Evolutionary conservation across 2,888 invertebrate species (phyloP), one percentile per base, ranked within the genome.

Genomic region (Tyria jacobaeae): DNA sequence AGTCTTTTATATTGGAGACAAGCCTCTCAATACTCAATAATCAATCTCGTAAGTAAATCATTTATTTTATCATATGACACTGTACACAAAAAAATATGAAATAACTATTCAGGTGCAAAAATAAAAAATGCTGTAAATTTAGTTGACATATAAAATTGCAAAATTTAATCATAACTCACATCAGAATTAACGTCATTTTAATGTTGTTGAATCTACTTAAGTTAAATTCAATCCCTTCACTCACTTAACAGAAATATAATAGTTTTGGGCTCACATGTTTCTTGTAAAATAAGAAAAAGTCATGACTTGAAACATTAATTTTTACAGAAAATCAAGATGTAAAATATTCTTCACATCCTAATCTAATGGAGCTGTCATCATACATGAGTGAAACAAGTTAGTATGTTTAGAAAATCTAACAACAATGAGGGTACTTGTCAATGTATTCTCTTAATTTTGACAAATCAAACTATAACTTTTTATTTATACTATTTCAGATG

Each of bases 1-100:
- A 97, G 81, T 96, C 96, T 80, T 96, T 96, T 81, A 96, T 97
- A 60, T 89, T 97, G 73, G 96, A 96, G 85, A 96, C 96, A 55
- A 91, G 89, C 35, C 80, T 94, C 6, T 87, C 92, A 69, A 92
- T 92, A 70, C 76, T 94, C 24, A 82, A 89, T 44, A 44, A 44
- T 44, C 44, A 44, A 69, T 78, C 92, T 62, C 89, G 94, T 94
- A 84, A 91, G 92, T 87, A 62, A 41, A 35, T 41, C 17, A 21
- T 52, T 61, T 52, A 0, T 49, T 60, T 34, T 51, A 24, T 15
- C 27, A 25, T 48, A 25, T 15, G 12, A 48, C 25, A 25, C 14
- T 7, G 6, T 14, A 44, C 17, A 44, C 12, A 12, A 21, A 12
- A 12, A 4, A 12, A 21, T 17, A 41, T 41, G 0, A 41, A 31